Conservation (phyloP, 2,113 vertebrate genomes). For the Haplotaxodon microlepis region DNA sequence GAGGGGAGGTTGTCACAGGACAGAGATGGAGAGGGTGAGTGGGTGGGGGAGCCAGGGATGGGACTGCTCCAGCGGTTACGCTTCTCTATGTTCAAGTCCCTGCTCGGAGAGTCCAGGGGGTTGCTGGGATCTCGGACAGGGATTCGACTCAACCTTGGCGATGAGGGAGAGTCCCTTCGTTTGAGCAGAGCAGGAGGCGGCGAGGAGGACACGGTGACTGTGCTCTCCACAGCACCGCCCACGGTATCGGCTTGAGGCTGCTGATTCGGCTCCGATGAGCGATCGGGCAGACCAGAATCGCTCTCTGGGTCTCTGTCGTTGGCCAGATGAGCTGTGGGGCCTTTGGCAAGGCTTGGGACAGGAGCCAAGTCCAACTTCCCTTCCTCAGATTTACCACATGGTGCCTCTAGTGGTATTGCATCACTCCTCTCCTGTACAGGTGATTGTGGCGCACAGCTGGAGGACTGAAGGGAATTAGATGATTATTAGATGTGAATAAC, state of each 20-base stretch:
- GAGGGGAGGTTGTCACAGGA: slow-evolving; percentile 83
- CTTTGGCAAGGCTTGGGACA: slow-evolving; percentile 66
- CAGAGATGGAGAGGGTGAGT: slow-evolving; percentile 74
- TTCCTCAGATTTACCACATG: slow-evolving; percentile 16
- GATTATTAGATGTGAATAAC: neutral
- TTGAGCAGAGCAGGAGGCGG: slow-evolving; percentile 43
- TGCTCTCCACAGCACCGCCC: slow-evolving; percentile 54
- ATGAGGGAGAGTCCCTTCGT: slow-evolving; percentile 51
- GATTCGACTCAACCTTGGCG: slow-evolving; percentile 86
- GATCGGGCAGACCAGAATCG: slow-evolving; percentile 69
- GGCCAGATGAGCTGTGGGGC: slow-evolving; percentile 6
- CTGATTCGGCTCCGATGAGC: slow-evolving; percentile 63
- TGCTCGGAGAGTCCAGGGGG: slow-evolving; percentile 76
- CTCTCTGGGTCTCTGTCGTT: slow-evolving; percentile 69
- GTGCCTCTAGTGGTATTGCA: slow-evolving; percentile 35
- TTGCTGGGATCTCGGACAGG: slow-evolving; percentile 83
- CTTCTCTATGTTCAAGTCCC: slow-evolving; percentile 80
- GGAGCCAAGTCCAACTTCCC: slow-evolving; percentile 50
- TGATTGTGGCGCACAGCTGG: slow-evolving; percentile 35
- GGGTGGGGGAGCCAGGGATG: slow-evolving; percentile 81
- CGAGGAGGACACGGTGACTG: slow-evolving; percentile 46
- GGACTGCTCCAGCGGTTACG: slow-evolving; percentile 89
- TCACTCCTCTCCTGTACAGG: slow-evolving; percentile 50
- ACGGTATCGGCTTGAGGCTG: slow-evolving; percentile 45
- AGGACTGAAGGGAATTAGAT: slow-evolving; percentile 37